phyloP scores from a whole-genome alignment of 2,113 vertebrate genomes.

The Chionis minor region DNA sequence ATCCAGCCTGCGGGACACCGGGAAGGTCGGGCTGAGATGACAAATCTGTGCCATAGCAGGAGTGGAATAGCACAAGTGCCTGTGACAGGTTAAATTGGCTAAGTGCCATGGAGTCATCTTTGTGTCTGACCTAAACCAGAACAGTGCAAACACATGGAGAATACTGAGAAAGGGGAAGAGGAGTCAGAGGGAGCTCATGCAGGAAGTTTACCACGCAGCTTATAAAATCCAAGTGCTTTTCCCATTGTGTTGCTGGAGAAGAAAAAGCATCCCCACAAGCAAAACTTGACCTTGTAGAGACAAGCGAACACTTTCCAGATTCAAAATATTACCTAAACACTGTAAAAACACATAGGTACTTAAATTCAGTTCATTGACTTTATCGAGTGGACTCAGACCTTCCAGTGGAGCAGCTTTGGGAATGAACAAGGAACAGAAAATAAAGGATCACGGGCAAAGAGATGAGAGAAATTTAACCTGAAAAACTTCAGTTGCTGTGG shows the following conservation, averaged over 20 bases:
- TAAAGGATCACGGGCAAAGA: not conserved
- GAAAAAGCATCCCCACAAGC: not conserved
- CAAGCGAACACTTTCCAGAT: not conserved
- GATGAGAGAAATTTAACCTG: not conserved
- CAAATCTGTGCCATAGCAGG: not conserved
- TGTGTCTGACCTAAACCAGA: not conserved
- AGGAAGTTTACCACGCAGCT: not conserved
- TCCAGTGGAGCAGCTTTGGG: not conserved
- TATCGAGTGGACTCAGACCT: not conserved
- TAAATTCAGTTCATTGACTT: not conserved
- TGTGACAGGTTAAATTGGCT: not conserved
- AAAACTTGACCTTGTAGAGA: not conserved
- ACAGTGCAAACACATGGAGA: not conserved
- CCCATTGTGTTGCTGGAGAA: not conserved
- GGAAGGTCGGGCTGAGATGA: not conserved
- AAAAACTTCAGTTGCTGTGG: not conserved
- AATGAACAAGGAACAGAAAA: not conserved
- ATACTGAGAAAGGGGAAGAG: not conserved
- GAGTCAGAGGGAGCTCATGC: not conserved
- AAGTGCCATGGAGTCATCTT: not conserved
- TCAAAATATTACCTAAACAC: not conserved
- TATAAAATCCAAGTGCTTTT: not conserved
- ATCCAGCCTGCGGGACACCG: not conserved
- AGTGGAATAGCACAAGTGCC: not conserved
- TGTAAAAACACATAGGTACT: not conserved